Evolutionary conservation across 2,797 vertebrate genomes (phyloP), one percentile per base, ranked within the genome.

Genomic region (Corythornis leucogaster): DNA sequence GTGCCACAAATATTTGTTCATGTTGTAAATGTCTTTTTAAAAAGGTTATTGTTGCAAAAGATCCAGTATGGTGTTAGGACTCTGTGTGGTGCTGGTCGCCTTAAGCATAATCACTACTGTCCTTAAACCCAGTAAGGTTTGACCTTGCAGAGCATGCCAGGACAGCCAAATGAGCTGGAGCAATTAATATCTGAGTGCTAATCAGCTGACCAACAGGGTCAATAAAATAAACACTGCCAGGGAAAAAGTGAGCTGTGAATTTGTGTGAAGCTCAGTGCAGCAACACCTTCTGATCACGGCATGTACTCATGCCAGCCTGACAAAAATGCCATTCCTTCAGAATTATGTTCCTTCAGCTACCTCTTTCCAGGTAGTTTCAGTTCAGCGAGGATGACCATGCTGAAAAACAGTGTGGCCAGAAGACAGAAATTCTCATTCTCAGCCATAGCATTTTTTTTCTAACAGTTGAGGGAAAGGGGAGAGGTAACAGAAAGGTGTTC

Each of bases 231-330:
- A 45, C 1, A 15, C 78, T 91, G 67, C 21, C 59, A 82, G 68
- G 79, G 58, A 78, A 55, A 80, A 55, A 79, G 43, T 0, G 5
- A 81, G 40, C 13, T 64, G 31, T 5, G 26, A 25, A 9, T 38
- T 16, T 54, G 28, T 25, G 18, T 8, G 54, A 63, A 50, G 53
- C 33, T 46, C 15, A 22, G 25, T 11, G 48, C 48, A 64, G 53
- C 6, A 24, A 45, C 45, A 45, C 45, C 50, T 58, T 19, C 43
- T 64, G 53, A 66, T 4, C 30, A 15, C 1, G 1, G 35, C 50
- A 40, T 2, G 6, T 1, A 0, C 4, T 46, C 51, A 45, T 3
- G 3, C 3, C 30, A 48, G 48, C 16, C 2, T 2, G 16, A 67
- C 26, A 15, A 31, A 66, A 43, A 11, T 11, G 40, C 13, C 10